Evolutionary conservation across 2,888 invertebrate species (phyloP), one percentile per base, ranked within the genome.

Genomic region (Prenolepis imparis): DNA sequence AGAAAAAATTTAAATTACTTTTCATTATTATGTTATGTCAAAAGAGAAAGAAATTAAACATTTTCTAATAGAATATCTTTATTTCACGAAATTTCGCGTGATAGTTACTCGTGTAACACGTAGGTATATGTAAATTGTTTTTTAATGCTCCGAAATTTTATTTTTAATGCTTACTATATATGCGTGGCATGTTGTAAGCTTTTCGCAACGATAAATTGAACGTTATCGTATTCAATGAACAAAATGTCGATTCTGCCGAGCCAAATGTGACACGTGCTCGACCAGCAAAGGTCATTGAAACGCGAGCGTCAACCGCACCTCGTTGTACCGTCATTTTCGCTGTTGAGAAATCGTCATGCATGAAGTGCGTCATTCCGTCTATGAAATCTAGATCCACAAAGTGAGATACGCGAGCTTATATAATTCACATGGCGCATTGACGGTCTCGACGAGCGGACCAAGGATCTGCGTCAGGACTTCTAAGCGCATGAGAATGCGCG

Each of bases 211-310:
- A 55, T 41, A 77, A 57, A 77, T 57, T 68, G 32, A 68, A 32
- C 3, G 32, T 21, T 78, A 57, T 32, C 8, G 18, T 36, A 41
- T 59, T 6, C 55, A 24, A 44, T 44, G 72, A 44, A 57, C 15
- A 41, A 36, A 77, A 77, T n/a, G 39, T 6, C 55, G 70, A 24
- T 41, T 57, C 59, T 44, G n/a, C 15, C n/a, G 12, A 12, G n/a
- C n/a, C 67, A 32, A 68, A 68, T 28, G 12, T 52, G 48, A 80
- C 78, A 73, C 44, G 78, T 73, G 73, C 44, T 80, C 8, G 12
- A 9, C 55, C 44, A 44, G 73, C 78, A 80, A 80, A 80, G 78
- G 78, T 80, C 78, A 80, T 61, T 80, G 78, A 80, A 80, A 80
- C 78, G 36, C 32, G 12, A 80, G 18, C 59, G 72, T 18, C 44